Percentiles rank a stretch among this genome's conserved stretches.
phyloP scores from a whole-genome alignment of 2,888 invertebrate species.

The Chrysina gloriosa region DNA sequence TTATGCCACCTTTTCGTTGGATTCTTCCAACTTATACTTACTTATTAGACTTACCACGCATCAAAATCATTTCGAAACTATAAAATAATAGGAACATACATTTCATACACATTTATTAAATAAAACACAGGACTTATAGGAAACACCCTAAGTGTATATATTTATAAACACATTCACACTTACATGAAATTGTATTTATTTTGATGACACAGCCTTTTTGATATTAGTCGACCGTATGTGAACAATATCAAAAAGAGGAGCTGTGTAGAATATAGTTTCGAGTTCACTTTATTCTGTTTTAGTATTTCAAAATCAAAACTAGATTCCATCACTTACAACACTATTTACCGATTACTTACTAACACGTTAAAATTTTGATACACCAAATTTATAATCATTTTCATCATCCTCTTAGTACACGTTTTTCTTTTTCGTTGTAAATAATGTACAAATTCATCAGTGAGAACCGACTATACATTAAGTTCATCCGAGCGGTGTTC shows the following conservation, averaged over 20 bases:
- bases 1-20: no score
- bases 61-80: no score
- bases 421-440: conserved; percentile 58
- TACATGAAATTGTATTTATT: conserved; percentile 60
- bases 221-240: conserved; percentile 60
- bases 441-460: conserved; percentile 57
- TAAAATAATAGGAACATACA: background rate
- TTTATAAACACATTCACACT: conserved; percentile 66
- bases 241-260: conserved; percentile 60
- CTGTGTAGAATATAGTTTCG: conserved; percentile 56
- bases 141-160: conserved; percentile 62
- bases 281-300: conserved; percentile 41
- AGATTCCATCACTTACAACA: conserved; percentile 53
- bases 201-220: conserved; percentile 62
- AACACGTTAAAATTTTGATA: conserved; percentile 56
- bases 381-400: conserved; percentile 52
- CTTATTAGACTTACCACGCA: no score
- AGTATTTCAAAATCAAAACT: conserved; percentile 54
- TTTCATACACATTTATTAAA: conserved; percentile 20
- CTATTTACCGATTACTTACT: conserved; percentile 42
- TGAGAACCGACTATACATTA: conserved; percentile 44
- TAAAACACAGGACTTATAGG: conserved; percentile 49
- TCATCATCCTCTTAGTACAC: conserved; percentile 29
- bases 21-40: no score
- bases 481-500: conserved; percentile 24